phyloP scores from a whole-genome alignment of 2,888 invertebrate genomes.

The Nomada ferruginata region DNA sequence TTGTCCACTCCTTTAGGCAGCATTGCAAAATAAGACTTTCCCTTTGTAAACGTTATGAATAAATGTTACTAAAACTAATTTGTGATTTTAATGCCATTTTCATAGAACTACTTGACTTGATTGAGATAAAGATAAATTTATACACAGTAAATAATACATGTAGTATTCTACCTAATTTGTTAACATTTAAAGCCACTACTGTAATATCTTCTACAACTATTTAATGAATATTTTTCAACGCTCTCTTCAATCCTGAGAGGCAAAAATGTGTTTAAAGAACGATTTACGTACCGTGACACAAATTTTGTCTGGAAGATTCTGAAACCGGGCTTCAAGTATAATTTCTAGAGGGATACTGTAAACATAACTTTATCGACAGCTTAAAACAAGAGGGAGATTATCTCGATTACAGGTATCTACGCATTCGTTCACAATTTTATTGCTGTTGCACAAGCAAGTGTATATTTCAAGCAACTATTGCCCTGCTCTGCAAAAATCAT shows the following conservation, averaged over 20 bases:
- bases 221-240: neutral
- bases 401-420: no score
- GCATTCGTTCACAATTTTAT: neutral
- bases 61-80: slow-evolving; percentile 3
- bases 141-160: no score
- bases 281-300: neutral
- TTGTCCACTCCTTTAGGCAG: slow-evolving; percentile 9
- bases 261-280: neutral
- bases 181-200: no score
- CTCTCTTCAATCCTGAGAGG: neutral
- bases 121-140: no score
- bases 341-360: neutral
- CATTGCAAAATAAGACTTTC: slow-evolving; percentile 25
- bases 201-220: neutral
- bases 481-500: neutral
- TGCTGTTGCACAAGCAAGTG: neutral
- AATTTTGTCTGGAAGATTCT: neutral
- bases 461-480: neutral
- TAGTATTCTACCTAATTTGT: no score
- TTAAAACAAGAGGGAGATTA: neutral
- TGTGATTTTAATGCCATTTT: neutral
- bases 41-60: neutral
- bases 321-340: neutral
- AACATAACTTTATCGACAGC: neutral
- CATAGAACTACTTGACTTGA: neutral